Evolutionary conservation across 1,140 invertebrate species (phyloP), one percentile per base, ranked within the genome.

Genomic region (Dufourea novaeangliae): DNA sequence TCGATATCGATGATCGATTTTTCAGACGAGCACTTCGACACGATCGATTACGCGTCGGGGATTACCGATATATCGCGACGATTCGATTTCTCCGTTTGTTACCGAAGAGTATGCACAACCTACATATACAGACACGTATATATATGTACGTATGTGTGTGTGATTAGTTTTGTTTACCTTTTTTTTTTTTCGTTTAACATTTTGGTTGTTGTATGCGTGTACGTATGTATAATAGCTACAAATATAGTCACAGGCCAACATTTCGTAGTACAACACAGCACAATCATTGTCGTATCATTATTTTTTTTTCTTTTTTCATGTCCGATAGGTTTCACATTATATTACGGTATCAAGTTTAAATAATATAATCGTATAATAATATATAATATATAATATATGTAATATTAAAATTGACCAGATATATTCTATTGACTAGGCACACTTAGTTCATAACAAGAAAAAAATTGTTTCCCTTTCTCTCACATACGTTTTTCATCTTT

Each of bases 381-480:
- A 89, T 91, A 86, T 83, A 82, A 88, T 89, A 87, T 88, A 88
- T 87, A 83, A 87, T 88, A 87, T 90, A 88, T 90, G 84, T 87
- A 87, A 88, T 88, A 90, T 91, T 92, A 91, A 92, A 92, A 92
- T 92, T 92, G 92, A 92, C 92, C 86, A 90, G 89, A 92, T 92
- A 91, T 92, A 92, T 91, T 92, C 91, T 92, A 92, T 92, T 92
- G 90, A 92, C 92, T 92, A 92, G 92, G 91, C 92, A 92, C 92
- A 92, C 91, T 92, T 92, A 92, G 90, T 92, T 92, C 86, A 91
- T 92, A 92, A 92, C 91, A 92, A 92, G 90, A 92, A 91, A 91
- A 90, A 91, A 90, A 91, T 88, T 78, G 61, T 82, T 73, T 75
- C 70, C 75, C 54, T 80, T 50, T 84, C 63, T 71, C 70, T 78